Conservation (phyloP, 1,140 invertebrate species). For the Drosophila pandora region DNA sequence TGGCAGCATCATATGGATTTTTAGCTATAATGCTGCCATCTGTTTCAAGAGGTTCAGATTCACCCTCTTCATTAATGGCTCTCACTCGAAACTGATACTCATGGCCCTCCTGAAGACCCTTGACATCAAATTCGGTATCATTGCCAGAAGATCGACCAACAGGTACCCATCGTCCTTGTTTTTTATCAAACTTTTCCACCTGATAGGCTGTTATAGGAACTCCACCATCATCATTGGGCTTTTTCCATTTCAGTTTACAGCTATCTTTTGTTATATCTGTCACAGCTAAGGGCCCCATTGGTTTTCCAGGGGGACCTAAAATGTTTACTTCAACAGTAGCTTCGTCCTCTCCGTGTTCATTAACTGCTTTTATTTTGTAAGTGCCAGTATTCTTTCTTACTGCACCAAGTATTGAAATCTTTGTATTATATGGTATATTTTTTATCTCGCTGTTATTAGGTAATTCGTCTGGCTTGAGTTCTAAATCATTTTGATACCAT, state of each 20-base stretch:
- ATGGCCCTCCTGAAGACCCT: conserved; percentile 96
- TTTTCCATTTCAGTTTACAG: conserved; percentile 97
- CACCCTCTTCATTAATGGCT: conserved; percentile 99
- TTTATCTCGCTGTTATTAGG: conserved; percentile 91
- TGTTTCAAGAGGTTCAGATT: conserved; percentile 97
- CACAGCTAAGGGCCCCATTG: conserved; percentile 96
- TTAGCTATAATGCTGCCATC: conserved; percentile 87
- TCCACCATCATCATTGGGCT: conserved; percentile 99
- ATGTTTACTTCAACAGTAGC: conserved; percentile 97
- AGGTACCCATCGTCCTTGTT: conserved; percentile 96
- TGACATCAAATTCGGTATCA: conserved; percentile 95
- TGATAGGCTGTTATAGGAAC: conserved; percentile 97
- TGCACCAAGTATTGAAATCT: conserved; percentile 93
- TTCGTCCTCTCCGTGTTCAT: conserved; percentile 96
- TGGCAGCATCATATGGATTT: conserved; percentile 89
- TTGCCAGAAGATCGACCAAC: conserved; percentile 90
- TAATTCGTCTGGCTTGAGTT: conserved; percentile 85
- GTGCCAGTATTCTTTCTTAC: conserved; percentile 93
- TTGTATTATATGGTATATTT: conserved; percentile 97
- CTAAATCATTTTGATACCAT: conserved; percentile 88
- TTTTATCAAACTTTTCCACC: conserved; percentile 97
- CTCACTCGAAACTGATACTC: conserved; percentile 98
- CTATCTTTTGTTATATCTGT: conserved; percentile 94
- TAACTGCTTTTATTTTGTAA: conserved; percentile 96
- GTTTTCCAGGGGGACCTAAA: conserved; percentile 92